A percentile compares a stretch with the other conserved stretches of the same genome.
These are phyloP conservation scores for Emydocephalus ijimae DNA, from an alignment of 2,113 vertebrate genomes.

Conservation along the genomic window DNA sequence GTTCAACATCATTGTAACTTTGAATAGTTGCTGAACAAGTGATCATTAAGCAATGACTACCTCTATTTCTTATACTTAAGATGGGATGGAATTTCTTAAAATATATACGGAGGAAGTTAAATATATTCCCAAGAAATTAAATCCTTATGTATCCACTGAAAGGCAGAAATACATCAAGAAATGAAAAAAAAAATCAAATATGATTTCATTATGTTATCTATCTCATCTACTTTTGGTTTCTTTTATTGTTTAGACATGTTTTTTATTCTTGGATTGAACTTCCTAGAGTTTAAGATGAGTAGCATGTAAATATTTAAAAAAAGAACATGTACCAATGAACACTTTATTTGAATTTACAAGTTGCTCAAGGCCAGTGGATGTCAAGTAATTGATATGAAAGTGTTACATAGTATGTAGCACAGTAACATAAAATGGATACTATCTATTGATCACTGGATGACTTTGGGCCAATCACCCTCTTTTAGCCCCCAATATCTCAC, in stretches of 20 bases:
- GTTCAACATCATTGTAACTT: neutral
- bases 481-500: neutral
- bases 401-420: neutral
- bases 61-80: neutral
- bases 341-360: neutral
- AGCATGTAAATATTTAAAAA: neutral
- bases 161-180: neutral
- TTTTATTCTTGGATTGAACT: neutral
- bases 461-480: neutral
- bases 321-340: neutral
- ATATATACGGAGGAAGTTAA: neutral
- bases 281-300: neutral
- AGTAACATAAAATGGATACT: neutral
- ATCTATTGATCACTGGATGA: neutral
- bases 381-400: neutral
- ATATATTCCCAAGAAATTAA: neutral
- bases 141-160: neutral
- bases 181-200: neutral
- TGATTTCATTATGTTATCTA: neutral
- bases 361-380: neutral
- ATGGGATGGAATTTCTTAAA: neutral
- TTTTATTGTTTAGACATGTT: neutral
- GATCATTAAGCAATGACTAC: neutral
- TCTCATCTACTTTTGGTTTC: neutral
- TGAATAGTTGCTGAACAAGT: neutral